phyloP scores from a whole-genome alignment of 2,888 invertebrate genomes.

The Pyralis farinalis region DNA sequence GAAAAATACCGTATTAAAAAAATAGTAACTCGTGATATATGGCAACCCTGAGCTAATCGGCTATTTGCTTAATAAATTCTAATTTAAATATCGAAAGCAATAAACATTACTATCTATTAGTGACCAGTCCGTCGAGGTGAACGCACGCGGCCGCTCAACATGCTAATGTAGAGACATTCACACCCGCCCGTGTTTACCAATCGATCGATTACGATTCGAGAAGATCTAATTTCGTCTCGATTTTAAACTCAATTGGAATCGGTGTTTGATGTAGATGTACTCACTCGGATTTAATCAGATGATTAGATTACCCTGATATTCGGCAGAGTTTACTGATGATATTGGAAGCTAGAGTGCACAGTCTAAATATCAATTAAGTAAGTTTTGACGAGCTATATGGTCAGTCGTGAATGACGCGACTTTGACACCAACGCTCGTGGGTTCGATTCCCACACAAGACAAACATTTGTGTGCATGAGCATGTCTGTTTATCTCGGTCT shows the following conservation, averaged over 20 bases:
- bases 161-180: constrained; percentile 21
- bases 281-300: not conserved
- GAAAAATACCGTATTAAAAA: too few relatives aligned
- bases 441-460: too few relatives aligned
- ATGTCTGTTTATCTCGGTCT: too few relatives aligned
- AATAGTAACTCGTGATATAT: too few relatives aligned
- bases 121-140: constrained; percentile 13
- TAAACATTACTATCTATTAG: constrained; percentile 17
- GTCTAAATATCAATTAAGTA: too few relatives aligned
- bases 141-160: constrained; percentile 16
- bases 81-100: constrained; percentile 17
- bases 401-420: too few relatives aligned
- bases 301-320: too few relatives aligned
- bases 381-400: too few relatives aligned
- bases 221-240: not conserved
- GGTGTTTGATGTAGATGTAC: not conserved
- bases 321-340: too few relatives aligned
- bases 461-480: too few relatives aligned
- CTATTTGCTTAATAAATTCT: constrained; percentile 16
- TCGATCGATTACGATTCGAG: constrained; percentile 15
- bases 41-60: not conserved
- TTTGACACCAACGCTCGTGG: too few relatives aligned
- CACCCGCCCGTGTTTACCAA: constrained; percentile 20
- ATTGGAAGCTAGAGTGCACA: too few relatives aligned
- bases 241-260: constrained; percentile 7